phyloP scores from a whole-genome alignment of 2,113 vertebrate genomes.

The Erythrocercus mccallii region DNA sequence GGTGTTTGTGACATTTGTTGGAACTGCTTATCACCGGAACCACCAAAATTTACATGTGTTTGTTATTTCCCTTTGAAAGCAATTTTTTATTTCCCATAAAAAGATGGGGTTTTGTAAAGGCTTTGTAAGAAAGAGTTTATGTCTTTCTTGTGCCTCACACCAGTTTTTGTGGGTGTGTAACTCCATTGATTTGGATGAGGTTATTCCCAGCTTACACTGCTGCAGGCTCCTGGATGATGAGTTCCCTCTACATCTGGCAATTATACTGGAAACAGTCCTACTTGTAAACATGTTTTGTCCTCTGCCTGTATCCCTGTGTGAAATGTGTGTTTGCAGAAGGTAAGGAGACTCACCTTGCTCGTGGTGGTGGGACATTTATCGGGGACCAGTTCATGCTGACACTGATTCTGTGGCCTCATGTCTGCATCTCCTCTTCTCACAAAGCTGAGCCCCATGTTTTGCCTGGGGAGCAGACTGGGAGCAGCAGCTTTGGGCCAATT shows the following conservation, averaged over 20 bases:
- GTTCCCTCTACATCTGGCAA: not conserved
- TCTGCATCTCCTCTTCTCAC: not conserved
- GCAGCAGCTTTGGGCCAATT: not conserved
- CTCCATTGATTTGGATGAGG: not conserved
- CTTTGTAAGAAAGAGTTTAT: not conserved
- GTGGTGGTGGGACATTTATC: not conserved
- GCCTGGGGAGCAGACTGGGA: not conserved
- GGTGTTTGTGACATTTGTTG: conserved; percentile 69
- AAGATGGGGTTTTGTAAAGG: conserved; percentile 33
- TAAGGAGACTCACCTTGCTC: not conserved
- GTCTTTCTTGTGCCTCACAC: not conserved
- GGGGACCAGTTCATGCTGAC: not conserved
- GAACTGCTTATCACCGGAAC: conserved; percentile 62
- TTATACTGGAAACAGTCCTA: not conserved
- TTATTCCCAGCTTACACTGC: not conserved
- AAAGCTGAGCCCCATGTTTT: not conserved
- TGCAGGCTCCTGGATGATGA: not conserved
- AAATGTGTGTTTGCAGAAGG: not conserved
- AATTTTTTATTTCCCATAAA: conserved; percentile 67
- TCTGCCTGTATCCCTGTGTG: not conserved
- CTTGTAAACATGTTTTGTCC: not conserved
- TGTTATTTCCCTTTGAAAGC: conserved; percentile 70
- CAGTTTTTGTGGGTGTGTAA: not conserved
- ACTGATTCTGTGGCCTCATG: not conserved
- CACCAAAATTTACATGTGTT: conserved; percentile 65